Conservation (phyloP, 2,797 vertebrate species). For the Meriones psammophilus region DNA sequence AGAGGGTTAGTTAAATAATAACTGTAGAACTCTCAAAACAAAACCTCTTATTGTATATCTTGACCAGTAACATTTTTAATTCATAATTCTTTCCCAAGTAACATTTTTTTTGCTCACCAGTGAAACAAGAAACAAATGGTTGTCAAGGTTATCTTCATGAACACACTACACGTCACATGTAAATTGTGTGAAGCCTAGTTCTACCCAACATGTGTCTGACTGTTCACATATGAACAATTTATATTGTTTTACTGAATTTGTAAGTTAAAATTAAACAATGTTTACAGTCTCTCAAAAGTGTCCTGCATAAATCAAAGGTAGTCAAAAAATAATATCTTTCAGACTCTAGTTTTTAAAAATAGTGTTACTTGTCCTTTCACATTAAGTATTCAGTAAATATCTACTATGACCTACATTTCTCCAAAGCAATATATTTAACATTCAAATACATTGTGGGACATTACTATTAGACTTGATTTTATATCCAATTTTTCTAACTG, state of each 20-base stretch:
- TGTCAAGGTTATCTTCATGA: neutral
- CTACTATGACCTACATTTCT: neutral
- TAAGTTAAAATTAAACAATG: conserved; percentile 11
- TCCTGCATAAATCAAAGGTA: conserved; percentile 16
- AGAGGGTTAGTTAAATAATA: conserved; percentile 27
- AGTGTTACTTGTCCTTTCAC: conserved; percentile 26
- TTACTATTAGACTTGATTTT: conserved; percentile 6
- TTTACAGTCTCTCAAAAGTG: neutral
- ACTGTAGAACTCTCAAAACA: neutral
- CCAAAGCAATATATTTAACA: conserved; percentile 3
- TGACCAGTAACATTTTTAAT: conserved; percentile 26
- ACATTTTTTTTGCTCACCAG: neutral
- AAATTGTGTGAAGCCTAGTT: conserved; percentile 16
- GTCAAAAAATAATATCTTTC: conserved; percentile 10
- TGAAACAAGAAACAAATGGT: neutral
- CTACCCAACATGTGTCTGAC: neutral
- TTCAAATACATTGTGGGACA: neutral
- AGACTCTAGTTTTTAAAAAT: conserved; percentile 20
- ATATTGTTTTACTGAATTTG: conserved; percentile 46
- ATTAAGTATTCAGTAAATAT: neutral
- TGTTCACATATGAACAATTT: conserved; percentile 8
- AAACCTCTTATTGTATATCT: neutral
- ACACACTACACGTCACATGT: neutral
- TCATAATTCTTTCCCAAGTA: neutral
- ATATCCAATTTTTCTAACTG: neutral